phyloP scores from a whole-genome alignment of 2,113 vertebrate species.

The Elgaria multicarinata region DNA sequence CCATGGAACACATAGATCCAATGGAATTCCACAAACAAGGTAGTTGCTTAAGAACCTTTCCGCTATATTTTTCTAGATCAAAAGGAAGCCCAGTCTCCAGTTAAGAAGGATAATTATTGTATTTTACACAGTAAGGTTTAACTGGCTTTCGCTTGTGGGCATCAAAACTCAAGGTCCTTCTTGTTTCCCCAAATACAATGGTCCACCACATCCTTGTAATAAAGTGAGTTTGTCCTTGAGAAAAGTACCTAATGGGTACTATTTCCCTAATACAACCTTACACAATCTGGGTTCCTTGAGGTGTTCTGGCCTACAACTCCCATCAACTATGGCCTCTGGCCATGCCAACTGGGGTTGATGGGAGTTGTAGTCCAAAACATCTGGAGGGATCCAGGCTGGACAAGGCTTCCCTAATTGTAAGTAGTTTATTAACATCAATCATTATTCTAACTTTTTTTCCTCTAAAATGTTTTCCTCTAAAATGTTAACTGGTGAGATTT shows the following conservation, averaged over 20 bases:
- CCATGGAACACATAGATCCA: not conserved
- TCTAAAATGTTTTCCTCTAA: not conserved
- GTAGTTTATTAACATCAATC: not conserved
- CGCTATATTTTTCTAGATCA: not conserved
- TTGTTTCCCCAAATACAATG: not conserved
- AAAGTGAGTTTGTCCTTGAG: not conserved
- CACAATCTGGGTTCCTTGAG: too few relatives aligned
- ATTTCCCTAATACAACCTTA: not conserved
- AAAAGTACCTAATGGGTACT: not conserved
- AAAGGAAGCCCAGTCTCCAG: not conserved
- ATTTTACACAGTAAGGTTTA: not conserved
- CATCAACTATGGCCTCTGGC: not conserved
- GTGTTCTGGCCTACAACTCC: not conserved
- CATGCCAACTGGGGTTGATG: not conserved
- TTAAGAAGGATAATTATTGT: not conserved
- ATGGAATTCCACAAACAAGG: not conserved
- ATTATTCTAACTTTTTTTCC: not conserved
- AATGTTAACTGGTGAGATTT: not conserved
- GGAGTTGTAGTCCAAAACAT: too few relatives aligned
- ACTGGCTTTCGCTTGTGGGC: not conserved
- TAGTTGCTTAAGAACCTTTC: not conserved
- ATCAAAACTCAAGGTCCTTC: not conserved
- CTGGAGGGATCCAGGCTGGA: too few relatives aligned
- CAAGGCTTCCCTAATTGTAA: not conserved
- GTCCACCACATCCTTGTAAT: not conserved